Percentiles rank a stretch among this genome's conserved stretches.
These are phyloP conservation scores for Cromileptes altivelis DNA, from an alignment of 2,113 vertebrate genomes.

Conservation along the genomic window DNA sequence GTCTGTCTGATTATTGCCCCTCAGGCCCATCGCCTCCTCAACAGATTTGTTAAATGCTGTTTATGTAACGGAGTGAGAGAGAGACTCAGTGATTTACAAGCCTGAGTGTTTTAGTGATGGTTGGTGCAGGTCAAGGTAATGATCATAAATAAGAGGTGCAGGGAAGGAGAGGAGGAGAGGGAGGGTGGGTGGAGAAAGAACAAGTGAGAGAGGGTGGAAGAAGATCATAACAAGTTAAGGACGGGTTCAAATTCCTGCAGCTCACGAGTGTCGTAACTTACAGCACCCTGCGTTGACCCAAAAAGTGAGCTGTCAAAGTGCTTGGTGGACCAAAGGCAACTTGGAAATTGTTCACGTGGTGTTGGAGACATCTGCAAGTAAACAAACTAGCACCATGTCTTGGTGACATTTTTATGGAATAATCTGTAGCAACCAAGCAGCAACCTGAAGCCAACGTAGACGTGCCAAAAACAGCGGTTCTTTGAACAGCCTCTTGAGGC, in stretches of 20 bases:
- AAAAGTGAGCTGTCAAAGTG: constrained; percentile 12
- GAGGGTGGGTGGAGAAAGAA: background rate
- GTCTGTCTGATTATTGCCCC: constrained; percentile 28
- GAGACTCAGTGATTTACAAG: constrained; percentile 66
- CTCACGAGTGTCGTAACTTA: constrained; percentile 40
- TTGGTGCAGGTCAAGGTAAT: constrained; percentile 79
- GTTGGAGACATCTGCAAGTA: background rate
- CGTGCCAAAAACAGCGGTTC: too few species aligned
- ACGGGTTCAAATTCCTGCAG: constrained; percentile 61
- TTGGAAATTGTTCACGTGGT: background rate
- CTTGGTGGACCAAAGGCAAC: background rate
- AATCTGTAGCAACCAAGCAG: background rate
- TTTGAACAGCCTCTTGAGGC: too few species aligned
- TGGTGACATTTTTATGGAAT: constrained; percentile 2
- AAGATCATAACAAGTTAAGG: constrained; percentile 63
- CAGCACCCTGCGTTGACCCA: constrained; percentile 24
- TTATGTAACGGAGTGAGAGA: constrained; percentile 57
- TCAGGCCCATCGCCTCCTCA: constrained; percentile 15
- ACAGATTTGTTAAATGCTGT: constrained; percentile 58
- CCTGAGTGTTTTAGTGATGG: constrained; percentile 72
- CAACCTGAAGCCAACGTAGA: too few species aligned
- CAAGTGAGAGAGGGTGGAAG: constrained; percentile 39
- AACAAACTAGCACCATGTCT: background rate
- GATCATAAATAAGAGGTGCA: constrained; percentile 78
- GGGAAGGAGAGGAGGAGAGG: constrained; percentile 29